phyloP scores from a whole-genome alignment of 1,140 invertebrate species.

The Stratiolaelaps scimitus region DNA sequence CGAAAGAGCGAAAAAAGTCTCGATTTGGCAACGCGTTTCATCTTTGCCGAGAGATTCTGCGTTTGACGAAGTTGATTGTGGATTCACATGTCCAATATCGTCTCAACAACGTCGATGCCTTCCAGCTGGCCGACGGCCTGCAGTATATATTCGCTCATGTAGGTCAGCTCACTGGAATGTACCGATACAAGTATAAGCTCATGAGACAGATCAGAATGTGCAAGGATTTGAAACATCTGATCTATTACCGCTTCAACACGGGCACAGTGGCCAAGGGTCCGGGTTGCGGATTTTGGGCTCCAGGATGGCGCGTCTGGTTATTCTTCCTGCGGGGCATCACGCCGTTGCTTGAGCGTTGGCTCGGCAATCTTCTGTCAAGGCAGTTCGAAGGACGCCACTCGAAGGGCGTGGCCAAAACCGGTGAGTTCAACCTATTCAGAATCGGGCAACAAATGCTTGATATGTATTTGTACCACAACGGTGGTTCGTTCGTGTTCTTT shows the following conservation, averaged over 20 bases:
- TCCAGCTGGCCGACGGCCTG: constrained; percentile 93
- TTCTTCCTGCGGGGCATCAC: constrained; percentile 99
- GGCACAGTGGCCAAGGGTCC: constrained; percentile 97
- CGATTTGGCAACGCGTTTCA: constrained; percentile 99
- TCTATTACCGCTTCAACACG: constrained; percentile 99
- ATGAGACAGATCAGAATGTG: constrained; percentile 99
- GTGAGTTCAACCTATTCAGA: no score
- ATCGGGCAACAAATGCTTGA: no score
- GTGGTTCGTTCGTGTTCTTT: no score
- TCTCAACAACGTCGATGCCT: constrained; percentile 97
- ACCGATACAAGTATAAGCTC: constrained; percentile 97
- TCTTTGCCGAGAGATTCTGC: constrained; percentile 92
- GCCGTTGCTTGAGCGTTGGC: constrained; percentile 89
- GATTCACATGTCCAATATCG: constrained; percentile 99
- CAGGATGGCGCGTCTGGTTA: constrained; percentile 97
- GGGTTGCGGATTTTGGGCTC: constrained; percentile 97
- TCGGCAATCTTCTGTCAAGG: constrained; percentile 90
- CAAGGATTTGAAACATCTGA: constrained; percentile 97
- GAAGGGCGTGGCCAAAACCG: constrained; percentile 94
- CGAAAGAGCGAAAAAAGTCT: constrained; percentile 98
- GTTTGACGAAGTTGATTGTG: constrained; percentile 92
- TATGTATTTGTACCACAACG: no score
- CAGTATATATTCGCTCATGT: constrained; percentile 99
- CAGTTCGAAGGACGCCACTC: constrained; percentile 98
- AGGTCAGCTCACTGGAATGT: constrained; percentile 98